Evolutionary conservation across 2,888 invertebrate species (phyloP), one percentile per base, ranked within the genome.

Genomic region (Chorisops tibialis): DNA sequence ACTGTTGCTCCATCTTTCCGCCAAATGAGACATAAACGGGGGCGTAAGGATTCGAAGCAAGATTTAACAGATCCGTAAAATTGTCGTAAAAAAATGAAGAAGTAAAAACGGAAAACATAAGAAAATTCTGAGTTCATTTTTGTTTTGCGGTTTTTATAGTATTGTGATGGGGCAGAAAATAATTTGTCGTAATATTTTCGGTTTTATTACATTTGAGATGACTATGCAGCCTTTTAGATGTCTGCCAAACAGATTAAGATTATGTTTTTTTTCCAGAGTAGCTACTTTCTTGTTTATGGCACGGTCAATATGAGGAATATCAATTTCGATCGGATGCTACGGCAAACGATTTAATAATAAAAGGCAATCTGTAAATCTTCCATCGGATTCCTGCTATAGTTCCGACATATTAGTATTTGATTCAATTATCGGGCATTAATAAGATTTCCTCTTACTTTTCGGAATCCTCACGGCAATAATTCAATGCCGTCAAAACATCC

Each of bases 361-460:
- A 56, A 45, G n/a, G 18, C 39, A 38, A 56, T 56, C 56, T 43
- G 45, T 43, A 21, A 45, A 59, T 59, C 38, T 48, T 48, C 48
- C 48, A 59, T 47, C 45, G 49, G 38, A 48, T 59, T 19, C 45
- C 19, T n/a, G 45, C n/a, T n/a, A n/a, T n/a, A n/a, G 47, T 59
- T 59, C 49, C 59, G 21, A 24, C 59, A 30, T 41, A 58, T 62
- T 62, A 48, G 48, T 59, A 54, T 51, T 52, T 59, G 62, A 64
- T 64, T 62, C 64, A 64, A 64, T 64, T 64, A 64, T 64, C 50
- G 62, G 52, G 30, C 62, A 64, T 64, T 64, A 64, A 64, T 64
- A 61, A 64, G 64, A 64, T 52, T 64, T 62, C 49, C 59, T 52
- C 62, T 58, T 58, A 50, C 50, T 49, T 59, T 16, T 45, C 11